These are phyloP conservation scores for Periophthalmus magnuspinnatus DNA, from an alignment of 2,797 vertebrate species.

Conservation along the genomic window DNA sequence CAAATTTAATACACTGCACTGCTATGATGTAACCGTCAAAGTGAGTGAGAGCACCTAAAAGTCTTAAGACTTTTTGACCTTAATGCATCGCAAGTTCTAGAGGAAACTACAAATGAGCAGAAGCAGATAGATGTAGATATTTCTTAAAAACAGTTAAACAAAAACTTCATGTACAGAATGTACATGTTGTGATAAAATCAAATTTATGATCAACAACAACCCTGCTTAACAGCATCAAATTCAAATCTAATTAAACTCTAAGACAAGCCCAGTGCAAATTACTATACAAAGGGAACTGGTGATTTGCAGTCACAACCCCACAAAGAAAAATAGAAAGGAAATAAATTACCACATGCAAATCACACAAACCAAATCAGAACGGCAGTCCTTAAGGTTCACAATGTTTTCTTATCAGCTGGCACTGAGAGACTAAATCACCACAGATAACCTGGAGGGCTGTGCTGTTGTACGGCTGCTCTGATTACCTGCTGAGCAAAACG, in stretches of 20 bases:
- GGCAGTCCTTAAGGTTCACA: slow-evolving; percentile 2
- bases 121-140: too few species aligned
- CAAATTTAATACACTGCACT: slow-evolving; percentile 67
- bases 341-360: not conserved
- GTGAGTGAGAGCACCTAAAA: slow-evolving; percentile 38
- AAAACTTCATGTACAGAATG: too few species aligned
- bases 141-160: too few species aligned
- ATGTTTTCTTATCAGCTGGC: slow-evolving; percentile 20
- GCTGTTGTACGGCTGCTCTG: slow-evolving; percentile 28
- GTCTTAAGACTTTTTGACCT: slow-evolving; percentile 14
- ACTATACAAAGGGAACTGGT: not conserved
- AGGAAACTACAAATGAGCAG: too few species aligned
- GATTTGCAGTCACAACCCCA: not conserved
- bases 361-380: slow-evolving; percentile 10
- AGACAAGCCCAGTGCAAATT: too few species aligned
- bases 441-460: slow-evolving; percentile 27
- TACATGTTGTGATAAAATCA: too few species aligned
- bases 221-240: too few species aligned
- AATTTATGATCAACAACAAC: too few species aligned
- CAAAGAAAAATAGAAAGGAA: not conserved
- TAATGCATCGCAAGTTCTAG: not conserved
- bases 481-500: slow-evolving; percentile 37
- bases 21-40: slow-evolving; percentile 50
- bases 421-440: slow-evolving; percentile 29
- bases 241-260: too few species aligned